Evolutionary conservation across 2,888 invertebrate species (phyloP).

Genomic region (Dryococelus australis): DNA sequence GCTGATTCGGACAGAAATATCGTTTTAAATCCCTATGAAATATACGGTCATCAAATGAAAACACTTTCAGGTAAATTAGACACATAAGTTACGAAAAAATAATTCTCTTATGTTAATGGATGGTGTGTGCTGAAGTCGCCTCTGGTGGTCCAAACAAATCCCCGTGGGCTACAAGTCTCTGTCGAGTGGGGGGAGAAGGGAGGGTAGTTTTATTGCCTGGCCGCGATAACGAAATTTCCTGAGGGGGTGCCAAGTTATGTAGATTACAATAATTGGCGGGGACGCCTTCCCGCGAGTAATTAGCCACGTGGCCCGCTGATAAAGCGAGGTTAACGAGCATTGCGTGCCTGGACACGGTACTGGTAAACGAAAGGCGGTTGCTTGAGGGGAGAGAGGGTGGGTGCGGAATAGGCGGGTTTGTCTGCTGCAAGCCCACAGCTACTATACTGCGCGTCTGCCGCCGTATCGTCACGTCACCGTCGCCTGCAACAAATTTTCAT

Average conservation of each 20-base stretch:
- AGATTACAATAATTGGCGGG: background rate
- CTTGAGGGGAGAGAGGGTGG: too few species aligned
- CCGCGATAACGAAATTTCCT: conserved; percentile 3
- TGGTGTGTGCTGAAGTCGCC: too few species aligned
- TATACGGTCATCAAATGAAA: too few species aligned
- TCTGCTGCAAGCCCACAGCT: background rate
- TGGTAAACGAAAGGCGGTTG: too few species aligned
- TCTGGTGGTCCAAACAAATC: background rate
- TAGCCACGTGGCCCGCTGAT: background rate
- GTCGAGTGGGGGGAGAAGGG: background rate
- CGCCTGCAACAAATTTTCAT: too few species aligned
- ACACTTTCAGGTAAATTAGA: too few species aligned
- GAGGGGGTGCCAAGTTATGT: conserved; percentile 3
- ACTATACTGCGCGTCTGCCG: too few species aligned
- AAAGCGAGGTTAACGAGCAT: background rate
- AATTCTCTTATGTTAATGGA: too few species aligned
- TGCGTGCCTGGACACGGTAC: background rate
- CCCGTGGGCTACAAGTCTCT: background rate
- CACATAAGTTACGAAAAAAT: too few species aligned
- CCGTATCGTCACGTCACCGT: too few species aligned
- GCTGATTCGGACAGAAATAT: too few species aligned
- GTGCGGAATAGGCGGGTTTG: background rate
- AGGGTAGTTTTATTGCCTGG: background rate
- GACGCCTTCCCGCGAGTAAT: background rate
- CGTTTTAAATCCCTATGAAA: too few species aligned